Percentiles rank a stretch among this genome's conserved stretches.
Evolutionary conservation across 1,140 invertebrate genomes (phyloP).

Genomic region (Centruroides sculpturatus): DNA sequence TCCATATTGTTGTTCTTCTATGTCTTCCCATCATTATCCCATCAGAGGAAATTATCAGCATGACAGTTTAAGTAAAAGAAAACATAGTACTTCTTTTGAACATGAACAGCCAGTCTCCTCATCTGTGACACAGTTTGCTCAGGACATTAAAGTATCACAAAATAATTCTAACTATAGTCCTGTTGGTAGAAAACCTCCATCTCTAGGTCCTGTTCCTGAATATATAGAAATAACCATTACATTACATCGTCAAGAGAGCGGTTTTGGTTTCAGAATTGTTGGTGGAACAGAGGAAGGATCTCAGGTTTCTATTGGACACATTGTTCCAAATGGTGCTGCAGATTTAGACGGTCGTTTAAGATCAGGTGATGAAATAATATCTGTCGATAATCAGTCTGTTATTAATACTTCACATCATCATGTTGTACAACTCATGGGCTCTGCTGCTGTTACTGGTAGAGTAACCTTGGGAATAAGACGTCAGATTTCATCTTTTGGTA

Average conservation of each 20-base stretch:
- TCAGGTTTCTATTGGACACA: slow-evolving; percentile 85
- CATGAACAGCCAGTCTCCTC: slow-evolving; percentile 40
- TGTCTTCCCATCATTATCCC: no score
- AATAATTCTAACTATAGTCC: no score
- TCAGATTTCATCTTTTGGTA: slow-evolving; percentile 29
- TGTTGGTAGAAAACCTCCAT: no score
- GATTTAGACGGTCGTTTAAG: slow-evolving; percentile 70
- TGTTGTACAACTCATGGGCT: slow-evolving; percentile 77
- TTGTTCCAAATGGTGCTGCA: slow-evolving; percentile 82
- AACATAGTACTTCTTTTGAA: slow-evolving; percentile 53
- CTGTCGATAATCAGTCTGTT: slow-evolving; percentile 66
- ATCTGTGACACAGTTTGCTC: not conserved
- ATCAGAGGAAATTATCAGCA: no score
- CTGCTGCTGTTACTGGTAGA: slow-evolving; percentile 57
- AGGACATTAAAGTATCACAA: no score
- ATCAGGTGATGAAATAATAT: slow-evolving; percentile 78
- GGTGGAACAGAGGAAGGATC: slow-evolving; percentile 97
- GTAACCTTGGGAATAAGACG: slow-evolving; percentile 55
- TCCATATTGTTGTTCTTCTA: no score
- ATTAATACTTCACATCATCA: slow-evolving; percentile 73
- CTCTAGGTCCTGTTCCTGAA: slow-evolving; percentile 26
- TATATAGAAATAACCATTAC: slow-evolving; percentile 62
- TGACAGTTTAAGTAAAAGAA: slow-evolving; percentile 21
- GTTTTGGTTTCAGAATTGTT: slow-evolving; percentile 94
- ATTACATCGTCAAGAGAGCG: slow-evolving; percentile 61